Conservation (phyloP, 35 echinoderm and acorn worm species). For the Lytechinus variegatus region DNA sequence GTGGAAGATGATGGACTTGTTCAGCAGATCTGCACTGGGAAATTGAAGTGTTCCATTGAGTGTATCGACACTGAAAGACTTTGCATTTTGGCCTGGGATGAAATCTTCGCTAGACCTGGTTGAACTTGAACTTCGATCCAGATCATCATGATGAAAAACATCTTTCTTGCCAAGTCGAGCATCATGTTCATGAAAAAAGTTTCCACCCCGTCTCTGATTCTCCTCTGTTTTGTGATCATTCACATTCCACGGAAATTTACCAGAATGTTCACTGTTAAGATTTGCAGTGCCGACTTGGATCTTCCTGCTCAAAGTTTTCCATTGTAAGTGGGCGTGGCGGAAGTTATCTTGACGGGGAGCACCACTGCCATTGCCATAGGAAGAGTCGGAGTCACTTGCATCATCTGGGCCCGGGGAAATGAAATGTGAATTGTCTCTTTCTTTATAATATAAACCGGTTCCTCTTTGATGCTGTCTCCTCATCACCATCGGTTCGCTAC, state of each 20-base stretch:
- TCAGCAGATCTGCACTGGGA: conserved; percentile 53
- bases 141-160: background rate
- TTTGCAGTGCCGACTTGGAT: background rate
- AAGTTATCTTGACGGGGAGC: background rate
- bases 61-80: conserved; percentile 65
- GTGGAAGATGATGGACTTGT: conserved; percentile 79
- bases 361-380: background rate
- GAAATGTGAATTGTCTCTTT: background rate
- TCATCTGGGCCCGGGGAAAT: background rate
- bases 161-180: background rate
- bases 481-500: background rate
- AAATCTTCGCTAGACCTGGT: background rate
- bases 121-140: background rate
- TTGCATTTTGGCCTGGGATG: conserved; percentile 49
- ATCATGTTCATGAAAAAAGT: background rate
- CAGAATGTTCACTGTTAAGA: background rate
- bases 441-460: background rate
- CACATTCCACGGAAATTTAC: background rate
- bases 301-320: background rate
- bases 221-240: background rate
- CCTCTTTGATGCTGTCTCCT: background rate
- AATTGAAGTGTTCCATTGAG: conserved; percentile 67
- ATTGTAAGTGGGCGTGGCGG: background rate
- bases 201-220: background rate
- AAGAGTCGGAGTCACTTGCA: background rate